Evolutionary conservation across 2,888 invertebrate species (phyloP).

Genomic region (Hirtodrosophila trivittata): DNA sequence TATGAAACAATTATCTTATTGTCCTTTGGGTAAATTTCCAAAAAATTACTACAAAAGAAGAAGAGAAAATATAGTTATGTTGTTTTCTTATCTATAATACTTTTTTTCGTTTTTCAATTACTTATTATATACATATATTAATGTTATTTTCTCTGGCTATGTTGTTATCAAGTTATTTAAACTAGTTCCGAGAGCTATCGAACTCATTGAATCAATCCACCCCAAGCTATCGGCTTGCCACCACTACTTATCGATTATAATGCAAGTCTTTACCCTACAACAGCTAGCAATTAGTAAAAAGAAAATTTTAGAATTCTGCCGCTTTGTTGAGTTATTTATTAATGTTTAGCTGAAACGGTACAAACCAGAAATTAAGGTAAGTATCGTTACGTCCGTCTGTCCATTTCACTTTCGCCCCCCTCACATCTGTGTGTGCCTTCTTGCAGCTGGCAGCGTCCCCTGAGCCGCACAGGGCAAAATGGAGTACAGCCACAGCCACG

Average conservation of each 20-base stretch:
- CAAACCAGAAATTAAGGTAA: conserved; percentile 62
- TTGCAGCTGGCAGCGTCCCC: conserved; percentile 34
- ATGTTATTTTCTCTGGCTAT: no score
- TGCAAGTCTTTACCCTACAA: conserved; percentile 45
- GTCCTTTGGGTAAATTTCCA: no score
- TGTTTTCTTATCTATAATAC: no score
- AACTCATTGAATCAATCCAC: neutral
- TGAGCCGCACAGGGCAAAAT: conserved; percentile 49
- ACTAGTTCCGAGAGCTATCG: neutral
- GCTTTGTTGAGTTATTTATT: conserved; percentile 56
- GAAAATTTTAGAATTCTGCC: conserved; percentile 47
- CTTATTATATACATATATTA: no score
- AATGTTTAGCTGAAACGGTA: conserved; percentile 73
- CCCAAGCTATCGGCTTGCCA: conserved; percentile 23
- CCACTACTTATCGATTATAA: conserved; percentile 33
- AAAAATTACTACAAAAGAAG: no score
- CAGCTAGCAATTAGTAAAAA: conserved; percentile 49
- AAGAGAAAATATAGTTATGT: no score
- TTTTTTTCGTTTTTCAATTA: no score
- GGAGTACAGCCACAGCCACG: conserved; percentile 74
- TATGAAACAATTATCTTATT: no score
- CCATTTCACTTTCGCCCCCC: neutral
- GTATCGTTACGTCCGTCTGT: conserved; percentile 13
- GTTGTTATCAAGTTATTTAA: neutral
- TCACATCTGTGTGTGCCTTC: conserved; percentile 9